A percentile compares a stretch with the other conserved stretches of the same genome.
Evolutionary conservation across 1,140 invertebrate species (phyloP).

Genomic region (Araneus ventricosus): DNA sequence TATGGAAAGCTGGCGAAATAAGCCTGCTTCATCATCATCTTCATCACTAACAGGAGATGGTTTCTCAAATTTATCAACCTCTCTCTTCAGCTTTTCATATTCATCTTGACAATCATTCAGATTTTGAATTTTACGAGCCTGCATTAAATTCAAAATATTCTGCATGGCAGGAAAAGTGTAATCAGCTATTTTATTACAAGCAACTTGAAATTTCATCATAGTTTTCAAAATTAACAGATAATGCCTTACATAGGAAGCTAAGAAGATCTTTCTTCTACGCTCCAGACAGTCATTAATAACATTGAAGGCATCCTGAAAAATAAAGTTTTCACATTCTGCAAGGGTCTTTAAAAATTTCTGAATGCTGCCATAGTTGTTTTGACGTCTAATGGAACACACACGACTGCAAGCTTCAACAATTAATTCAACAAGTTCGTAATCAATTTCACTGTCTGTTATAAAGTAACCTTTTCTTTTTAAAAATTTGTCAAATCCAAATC

Average conservation of each 20-base stretch:
- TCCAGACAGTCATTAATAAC: background rate
- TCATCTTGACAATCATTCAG: background rate
- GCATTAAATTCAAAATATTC: constrained; percentile 31
- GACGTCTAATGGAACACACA: background rate
- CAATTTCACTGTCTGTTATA: background rate
- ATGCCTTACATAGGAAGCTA: background rate
- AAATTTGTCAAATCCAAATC: constrained; percentile 36
- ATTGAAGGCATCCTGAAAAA: background rate
- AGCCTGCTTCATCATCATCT: constrained; percentile 8
- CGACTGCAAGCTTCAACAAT: background rate
- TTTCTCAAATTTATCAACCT: constrained; percentile 17
- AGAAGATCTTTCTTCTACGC: background rate
- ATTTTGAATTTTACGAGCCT: background rate
- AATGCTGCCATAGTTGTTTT: background rate
- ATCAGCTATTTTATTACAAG: background rate
- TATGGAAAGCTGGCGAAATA: constrained; percentile 47
- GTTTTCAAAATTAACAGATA: constrained; percentile 46
- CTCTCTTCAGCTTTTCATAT: constrained; percentile 18
- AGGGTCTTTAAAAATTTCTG: constrained; percentile 23
- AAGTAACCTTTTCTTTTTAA: constrained; percentile 1
- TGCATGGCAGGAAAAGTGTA: constrained; percentile 22
- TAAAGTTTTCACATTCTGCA: constrained; percentile 28
- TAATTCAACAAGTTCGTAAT: constrained; percentile 37
- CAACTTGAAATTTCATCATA: constrained; percentile 9
- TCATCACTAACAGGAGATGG: background rate